phyloP scores from a whole-genome alignment of 1,140 invertebrate genomes.

The Procambarus clarkii region DNA sequence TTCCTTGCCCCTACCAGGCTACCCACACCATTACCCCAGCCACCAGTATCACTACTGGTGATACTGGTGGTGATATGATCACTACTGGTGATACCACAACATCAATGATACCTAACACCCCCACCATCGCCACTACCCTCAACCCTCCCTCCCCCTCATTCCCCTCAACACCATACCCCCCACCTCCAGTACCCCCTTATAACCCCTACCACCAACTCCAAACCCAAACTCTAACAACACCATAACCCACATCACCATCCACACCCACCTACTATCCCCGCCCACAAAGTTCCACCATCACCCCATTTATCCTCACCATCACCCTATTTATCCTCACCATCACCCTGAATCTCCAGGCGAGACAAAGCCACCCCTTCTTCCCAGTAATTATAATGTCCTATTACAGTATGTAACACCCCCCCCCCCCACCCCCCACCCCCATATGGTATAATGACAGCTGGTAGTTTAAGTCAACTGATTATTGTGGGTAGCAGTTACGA shows the following conservation, averaged over 20 bases:
- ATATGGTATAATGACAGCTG: too few relatives aligned
- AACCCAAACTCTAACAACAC: not conserved
- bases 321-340: too few relatives aligned
- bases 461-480: too few relatives aligned
- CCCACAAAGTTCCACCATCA: too few relatives aligned
- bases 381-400: not conserved
- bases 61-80: not conserved
- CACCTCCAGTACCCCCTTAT: not conserved
- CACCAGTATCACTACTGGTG: not conserved
- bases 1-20: too few relatives aligned
- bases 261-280: too few relatives aligned
- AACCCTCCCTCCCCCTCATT: not conserved
- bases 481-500: too few relatives aligned
- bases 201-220: not conserved
- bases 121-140: not conserved
- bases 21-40: too few relatives aligned
- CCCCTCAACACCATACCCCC: too few relatives aligned
- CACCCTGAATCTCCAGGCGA: too few relatives aligned
- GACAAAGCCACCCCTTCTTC: conserved; percentile 16
- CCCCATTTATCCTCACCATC: not conserved
- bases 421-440: too few relatives aligned
- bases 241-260: not conserved
- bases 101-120: not conserved
- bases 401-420: not conserved
- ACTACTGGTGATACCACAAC: conserved; percentile 10